phyloP scores from a whole-genome alignment of 1,140 invertebrate species.

The Sesamia nonagrioides region DNA sequence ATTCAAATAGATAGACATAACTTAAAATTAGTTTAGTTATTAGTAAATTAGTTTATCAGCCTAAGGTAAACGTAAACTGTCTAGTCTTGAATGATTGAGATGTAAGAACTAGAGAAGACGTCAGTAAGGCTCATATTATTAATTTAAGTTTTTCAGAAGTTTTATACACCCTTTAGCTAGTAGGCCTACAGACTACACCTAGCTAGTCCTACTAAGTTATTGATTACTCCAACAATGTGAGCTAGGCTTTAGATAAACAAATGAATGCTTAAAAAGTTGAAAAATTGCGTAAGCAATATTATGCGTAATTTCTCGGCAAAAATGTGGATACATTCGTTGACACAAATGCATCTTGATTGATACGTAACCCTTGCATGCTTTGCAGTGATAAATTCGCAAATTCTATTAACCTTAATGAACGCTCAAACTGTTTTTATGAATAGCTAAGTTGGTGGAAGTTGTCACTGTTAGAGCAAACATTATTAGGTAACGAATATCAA shows the following conservation, averaged over 20 bases:
- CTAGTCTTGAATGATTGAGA: no score
- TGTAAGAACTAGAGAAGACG: no score
- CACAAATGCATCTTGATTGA: slow-evolving; percentile 39
- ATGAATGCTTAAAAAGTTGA: background rate
- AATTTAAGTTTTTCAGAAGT: no score
- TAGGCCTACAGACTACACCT: background rate
- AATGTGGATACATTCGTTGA: slow-evolving; percentile 30
- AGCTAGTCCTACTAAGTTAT: no score
- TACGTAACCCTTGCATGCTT: slow-evolving; percentile 27
- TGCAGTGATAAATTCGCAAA: slow-evolving; percentile 18
- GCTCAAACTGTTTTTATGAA: slow-evolving; percentile 27
- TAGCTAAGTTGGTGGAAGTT: slow-evolving; percentile 19
- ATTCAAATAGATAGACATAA: no score
- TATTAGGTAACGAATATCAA: slow-evolving; percentile 43
- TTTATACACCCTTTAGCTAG: no score
- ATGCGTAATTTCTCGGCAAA: slow-evolving; percentile 23
- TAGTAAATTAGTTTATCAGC: no score
- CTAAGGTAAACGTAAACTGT: no score
- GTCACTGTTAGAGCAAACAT: slow-evolving; percentile 30
- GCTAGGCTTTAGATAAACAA: background rate
- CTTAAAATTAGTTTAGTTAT: no score
- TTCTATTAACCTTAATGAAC: slow-evolving; percentile 3
- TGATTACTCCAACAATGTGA: background rate
- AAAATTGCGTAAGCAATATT: slow-evolving; percentile 12
- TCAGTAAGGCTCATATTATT: no score